Percentiles rank a stretch among this genome's conserved stretches.
These are phyloP conservation scores for Emydocephalus ijimae DNA, from an alignment of 2,113 vertebrate genomes.

Conservation along the genomic window DNA sequence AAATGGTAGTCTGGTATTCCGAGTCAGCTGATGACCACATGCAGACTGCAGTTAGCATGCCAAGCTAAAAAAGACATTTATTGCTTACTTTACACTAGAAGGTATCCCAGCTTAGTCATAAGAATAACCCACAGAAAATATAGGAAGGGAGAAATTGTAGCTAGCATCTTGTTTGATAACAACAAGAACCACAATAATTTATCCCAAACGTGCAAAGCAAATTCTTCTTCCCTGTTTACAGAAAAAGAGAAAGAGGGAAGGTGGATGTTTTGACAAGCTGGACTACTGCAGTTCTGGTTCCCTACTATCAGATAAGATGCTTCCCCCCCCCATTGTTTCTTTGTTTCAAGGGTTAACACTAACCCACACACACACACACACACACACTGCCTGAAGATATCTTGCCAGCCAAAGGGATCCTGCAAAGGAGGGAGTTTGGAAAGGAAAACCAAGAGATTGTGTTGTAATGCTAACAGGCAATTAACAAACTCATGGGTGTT, in stretches of 20 bases:
- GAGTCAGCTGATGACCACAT: conserved; percentile 82
- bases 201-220: conserved; percentile 64
- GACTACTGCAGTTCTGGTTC: conserved; percentile 25
- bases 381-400: conserved; percentile 37
- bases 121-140: conserved; percentile 60
- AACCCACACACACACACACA: not conserved
- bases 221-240: conserved; percentile 65
- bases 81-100: conserved; percentile 61
- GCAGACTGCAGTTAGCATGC: conserved; percentile 81
- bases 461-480: conserved; percentile 87
- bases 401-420: conserved; percentile 63
- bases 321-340: conserved; percentile 17
- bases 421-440: conserved; percentile 69
- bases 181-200: conserved; percentile 65
- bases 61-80: conserved; percentile 74
- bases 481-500: conserved; percentile 89
- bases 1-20: conserved; percentile 58
- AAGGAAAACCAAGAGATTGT: conserved; percentile 71
- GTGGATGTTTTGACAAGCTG: conserved; percentile 57
- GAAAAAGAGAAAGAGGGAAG: conserved; percentile 50
- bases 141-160: conserved; percentile 59
- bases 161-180: conserved; percentile 66
- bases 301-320: not conserved
- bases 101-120: conserved; percentile 74
- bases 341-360: conserved; percentile 53